Evolutionary conservation across 2,113 vertebrate genomes (phyloP).

Genomic region (Rhombomys opimus): DNA sequence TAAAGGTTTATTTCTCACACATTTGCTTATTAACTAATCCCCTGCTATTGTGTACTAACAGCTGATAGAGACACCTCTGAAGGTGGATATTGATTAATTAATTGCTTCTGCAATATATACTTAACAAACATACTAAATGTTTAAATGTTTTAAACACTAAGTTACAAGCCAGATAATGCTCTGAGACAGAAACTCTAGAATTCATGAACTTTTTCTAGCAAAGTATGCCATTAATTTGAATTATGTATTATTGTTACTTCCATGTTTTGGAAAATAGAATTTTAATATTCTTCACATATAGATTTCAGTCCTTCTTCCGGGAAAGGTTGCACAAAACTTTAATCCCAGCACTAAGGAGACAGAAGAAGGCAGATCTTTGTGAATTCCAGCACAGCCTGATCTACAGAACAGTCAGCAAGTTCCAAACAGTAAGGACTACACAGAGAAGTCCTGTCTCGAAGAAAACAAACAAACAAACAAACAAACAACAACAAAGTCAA

Average conservation of each 20-base stretch:
- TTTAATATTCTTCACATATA: conserved; percentile 15
- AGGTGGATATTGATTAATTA: conserved; percentile 4
- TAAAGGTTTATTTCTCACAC: conserved; percentile 21
- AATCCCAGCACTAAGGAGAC: background rate
- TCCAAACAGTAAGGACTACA: background rate
- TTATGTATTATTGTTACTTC: background rate
- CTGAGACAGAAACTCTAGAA: background rate
- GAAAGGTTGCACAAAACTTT: background rate
- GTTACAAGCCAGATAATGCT: background rate
- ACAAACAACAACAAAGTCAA: background rate
- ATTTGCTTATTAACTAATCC: conserved; percentile 32
- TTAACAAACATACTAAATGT: background rate
- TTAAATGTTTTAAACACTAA: conserved; percentile 18
- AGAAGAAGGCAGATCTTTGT: background rate
- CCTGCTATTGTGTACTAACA: background rate
- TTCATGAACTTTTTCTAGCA: background rate
- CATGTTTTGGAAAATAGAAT: background rate
- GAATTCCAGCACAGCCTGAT: background rate
- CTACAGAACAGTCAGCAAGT: background rate
- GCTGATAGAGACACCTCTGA: background rate
- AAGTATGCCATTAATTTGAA: conserved; percentile 32
- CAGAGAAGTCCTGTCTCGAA: background rate
- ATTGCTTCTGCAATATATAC: background rate
- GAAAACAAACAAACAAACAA: background rate
- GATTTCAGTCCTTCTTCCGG: background rate